Base-by-base conservation (phyloP, 1,140 invertebrate genomes). In the Drosophila virilis region DNA sequence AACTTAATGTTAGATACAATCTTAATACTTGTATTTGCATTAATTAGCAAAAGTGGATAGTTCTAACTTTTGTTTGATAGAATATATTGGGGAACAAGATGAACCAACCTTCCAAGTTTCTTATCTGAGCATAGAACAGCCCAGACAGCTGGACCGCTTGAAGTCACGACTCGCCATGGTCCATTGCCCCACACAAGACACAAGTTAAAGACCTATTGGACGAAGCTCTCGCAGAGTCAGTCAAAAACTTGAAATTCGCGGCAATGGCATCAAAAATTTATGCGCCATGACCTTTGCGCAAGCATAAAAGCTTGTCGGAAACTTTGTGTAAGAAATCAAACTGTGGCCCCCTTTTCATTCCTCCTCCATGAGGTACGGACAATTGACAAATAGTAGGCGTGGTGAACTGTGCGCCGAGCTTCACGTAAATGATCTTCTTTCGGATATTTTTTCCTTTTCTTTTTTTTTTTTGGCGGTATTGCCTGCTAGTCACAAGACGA, bases 191-290 rank as follows among this genome's bases (percentile, higher is more conserved):
- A 37, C 32, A 57, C 22, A 54, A 9, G 8, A 46, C 12, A 48
- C 10, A 54, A 72, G 71, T 86, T 82, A 73, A 82, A 66, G 71
- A 78, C 78, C 81, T 85, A 83, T 83, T 28, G 66, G n/a, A 35
- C 46, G 35, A 57, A 22, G 15, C 12, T 42, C 54, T 55, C 35
- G 54, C 61, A 72, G 77, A 84, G 77, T 73, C 77, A 61, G 37
- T 69, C 52, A 65, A 78, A 70, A 74, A 73, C 59, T 71, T 76
- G 51, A 59, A 78, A 88, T 64, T 85, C 64, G 71, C 71, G 71
- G 65, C 78, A 82, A 82, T 82, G 78, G 66, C 82, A 88, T 88
- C 64, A 78, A 82, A 82, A 76, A 82, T 85, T 60, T 68, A 82
- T 85, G 78, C 78, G 75, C 35, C 78, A 51, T 88, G 71, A 73